These are phyloP conservation scores for Euzophera pinguis DNA, from an alignment of 2,888 invertebrate species.

Conservation along the genomic window DNA sequence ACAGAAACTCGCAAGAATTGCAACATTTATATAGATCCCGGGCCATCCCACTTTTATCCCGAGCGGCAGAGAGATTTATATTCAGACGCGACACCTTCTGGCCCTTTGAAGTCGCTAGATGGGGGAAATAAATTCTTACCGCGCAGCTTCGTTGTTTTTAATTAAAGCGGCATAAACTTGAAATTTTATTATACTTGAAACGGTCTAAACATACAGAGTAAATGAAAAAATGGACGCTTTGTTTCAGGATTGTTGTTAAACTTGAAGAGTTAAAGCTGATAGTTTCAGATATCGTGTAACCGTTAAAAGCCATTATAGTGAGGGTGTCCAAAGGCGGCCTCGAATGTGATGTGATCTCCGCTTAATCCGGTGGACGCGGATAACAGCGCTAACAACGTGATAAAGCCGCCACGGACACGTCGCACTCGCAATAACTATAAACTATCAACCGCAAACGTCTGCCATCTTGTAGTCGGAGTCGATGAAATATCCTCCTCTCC, in stretches of 20 bases:
- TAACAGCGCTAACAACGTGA: conserved; percentile 77
- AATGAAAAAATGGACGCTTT: conserved; percentile 4
- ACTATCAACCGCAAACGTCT: conserved; percentile 79
- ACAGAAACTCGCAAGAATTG: conserved; percentile 58
- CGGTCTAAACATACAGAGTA: not conserved
- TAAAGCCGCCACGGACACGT: conserved; percentile 71
- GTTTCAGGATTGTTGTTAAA: conserved; percentile 13
- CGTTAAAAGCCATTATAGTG: conserved; percentile 57
- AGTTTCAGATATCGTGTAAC: conserved; percentile 37
- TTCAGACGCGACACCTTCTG: conserved; percentile 63
- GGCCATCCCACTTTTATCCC: conserved; percentile 60
- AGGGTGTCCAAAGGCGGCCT: conserved; percentile 46
- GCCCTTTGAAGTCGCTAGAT: conserved; percentile 72
- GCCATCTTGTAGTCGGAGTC: conserved; percentile 74
- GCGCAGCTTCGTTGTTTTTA: conserved; percentile 61
- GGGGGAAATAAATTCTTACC: conserved; percentile 64
- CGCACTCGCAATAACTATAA: conserved; percentile 78
- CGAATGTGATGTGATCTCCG: conserved; percentile 64
- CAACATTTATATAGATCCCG: conserved; percentile 67
- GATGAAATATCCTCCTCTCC: conserved; percentile 70
- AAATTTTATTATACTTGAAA: conserved; percentile 18
- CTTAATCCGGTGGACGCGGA: conserved; percentile 72
- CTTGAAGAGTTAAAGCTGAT: conserved; percentile 1
- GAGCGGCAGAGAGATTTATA: conserved; percentile 56
- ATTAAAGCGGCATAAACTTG: conserved; percentile 66